Evolutionary conservation across 2,888 invertebrate genomes (phyloP), one percentile per base, ranked within the genome.

Genomic region (Alcis repandata): DNA sequence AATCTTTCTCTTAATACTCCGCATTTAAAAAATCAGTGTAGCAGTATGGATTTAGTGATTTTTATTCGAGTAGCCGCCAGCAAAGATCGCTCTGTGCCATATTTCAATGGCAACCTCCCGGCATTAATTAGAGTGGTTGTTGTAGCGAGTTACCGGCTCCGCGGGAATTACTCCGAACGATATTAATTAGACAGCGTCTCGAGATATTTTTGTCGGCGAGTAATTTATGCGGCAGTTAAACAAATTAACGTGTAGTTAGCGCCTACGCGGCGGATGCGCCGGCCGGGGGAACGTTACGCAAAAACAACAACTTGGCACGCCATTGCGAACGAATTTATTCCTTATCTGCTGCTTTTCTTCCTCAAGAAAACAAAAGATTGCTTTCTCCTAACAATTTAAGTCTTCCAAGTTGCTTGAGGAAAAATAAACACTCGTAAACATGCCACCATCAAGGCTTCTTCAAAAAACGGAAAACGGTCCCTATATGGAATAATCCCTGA

Each of bases 211-310:
- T 69, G 68, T 67, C 67, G 66, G 64, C 64, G 58, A 46, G 49
- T 70, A 70, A 72, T 72, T 69, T 65, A 73, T 71, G 68, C 63
- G 70, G 68, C 65, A 64, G 63, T 68, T 64, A 67, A 67, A 60
- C 56, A 59, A 68, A 74, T 74, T 71, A 72, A 59, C 69, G 69
- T 59, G 63, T 63, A 69, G 67, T 66, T 70, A 70, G 63, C 67
- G 63, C 67, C 41, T 53, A 49, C 61, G 53, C 59, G 65, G 41
- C 62, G 51, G 56, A 65, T 53, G 64, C 58, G 52, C 58, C 57
- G 56, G 49, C 41, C 53, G 43, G 33, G 15, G 33, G 32, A 56
- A 57, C 54, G 8, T 53, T 48, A 53, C 40, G 49, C 41, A 32
- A 54, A 64, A 49, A 45, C 33, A 36, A 41, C 38, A 53, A 58